These are phyloP conservation scores for Neodontobutis hainanensis DNA, from an alignment of 2,113 vertebrate species.

Conservation along the genomic window DNA sequence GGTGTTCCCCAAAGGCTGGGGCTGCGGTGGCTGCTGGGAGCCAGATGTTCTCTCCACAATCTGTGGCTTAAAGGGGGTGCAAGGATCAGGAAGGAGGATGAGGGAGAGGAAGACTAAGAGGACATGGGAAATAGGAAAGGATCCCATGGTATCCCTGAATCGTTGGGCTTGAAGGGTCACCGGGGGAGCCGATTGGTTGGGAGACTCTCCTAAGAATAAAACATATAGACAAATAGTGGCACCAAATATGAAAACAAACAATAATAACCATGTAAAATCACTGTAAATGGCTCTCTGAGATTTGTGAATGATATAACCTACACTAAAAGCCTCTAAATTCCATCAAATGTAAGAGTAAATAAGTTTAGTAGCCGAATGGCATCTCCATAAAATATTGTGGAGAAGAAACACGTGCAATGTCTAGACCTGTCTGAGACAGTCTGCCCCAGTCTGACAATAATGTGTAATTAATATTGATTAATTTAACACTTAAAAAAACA, in stretches of 20 bases:
- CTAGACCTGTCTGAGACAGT: no score
- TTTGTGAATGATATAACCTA: no score
- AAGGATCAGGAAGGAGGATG: conserved; percentile 56
- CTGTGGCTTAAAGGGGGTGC: conserved; percentile 44
- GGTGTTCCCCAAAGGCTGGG: conserved; percentile 46
- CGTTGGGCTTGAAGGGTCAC: conserved; percentile 24
- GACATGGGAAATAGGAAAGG: conserved; percentile 25
- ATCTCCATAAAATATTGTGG: no score
- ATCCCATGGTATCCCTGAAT: conserved; percentile 60
- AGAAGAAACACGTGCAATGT: no score
- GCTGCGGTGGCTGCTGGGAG: conserved; percentile 34
- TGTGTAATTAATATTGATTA: background rate
- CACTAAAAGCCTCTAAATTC: no score
- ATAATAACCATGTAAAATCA: no score
- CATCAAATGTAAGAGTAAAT: no score
- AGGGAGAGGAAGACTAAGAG: conserved; percentile 48
- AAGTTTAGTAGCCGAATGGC: no score
- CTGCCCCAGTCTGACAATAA: no score
- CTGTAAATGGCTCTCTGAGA: no score
- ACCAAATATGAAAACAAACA: background rate
- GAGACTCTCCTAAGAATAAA: conserved; percentile 45
- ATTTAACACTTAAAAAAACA: conserved; percentile 31
- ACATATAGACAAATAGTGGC: background rate
- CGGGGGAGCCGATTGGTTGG: conserved; percentile 33
- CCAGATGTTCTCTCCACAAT: conserved; percentile 48